Conservation (phyloP, 2,888 invertebrate genomes). For the Ametastegia equiseti region DNA sequence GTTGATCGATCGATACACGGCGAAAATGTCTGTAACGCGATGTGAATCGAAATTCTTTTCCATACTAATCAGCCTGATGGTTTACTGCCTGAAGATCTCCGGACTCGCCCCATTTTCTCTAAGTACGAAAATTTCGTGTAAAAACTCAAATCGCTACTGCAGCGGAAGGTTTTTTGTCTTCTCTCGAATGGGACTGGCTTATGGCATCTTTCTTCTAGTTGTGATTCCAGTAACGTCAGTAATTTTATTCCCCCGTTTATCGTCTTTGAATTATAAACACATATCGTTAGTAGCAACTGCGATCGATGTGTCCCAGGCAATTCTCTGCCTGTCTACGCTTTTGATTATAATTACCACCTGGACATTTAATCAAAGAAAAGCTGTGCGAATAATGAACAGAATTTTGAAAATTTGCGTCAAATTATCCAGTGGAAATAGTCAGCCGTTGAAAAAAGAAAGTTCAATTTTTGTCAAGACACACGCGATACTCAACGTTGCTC, state of each 20-base stretch:
- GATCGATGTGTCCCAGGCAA: background rate
- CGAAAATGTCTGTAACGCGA: background rate
- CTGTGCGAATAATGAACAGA: conserved; percentile 4
- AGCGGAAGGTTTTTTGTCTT: background rate
- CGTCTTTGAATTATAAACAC: background rate
- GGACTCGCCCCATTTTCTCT: background rate
- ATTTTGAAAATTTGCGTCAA: background rate
- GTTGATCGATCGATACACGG: background rate
- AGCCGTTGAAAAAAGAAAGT: background rate
- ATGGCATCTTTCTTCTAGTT: background rate
- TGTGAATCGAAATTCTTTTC: background rate
- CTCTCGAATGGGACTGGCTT: background rate
- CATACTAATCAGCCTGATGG: background rate
- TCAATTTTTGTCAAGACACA: background rate
- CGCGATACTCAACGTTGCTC: background rate
- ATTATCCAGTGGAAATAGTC: background rate
- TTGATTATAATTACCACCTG: background rate
- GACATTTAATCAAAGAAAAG: background rate
- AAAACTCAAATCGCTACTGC: background rate
- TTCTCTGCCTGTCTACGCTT: background rate
- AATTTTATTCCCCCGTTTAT: background rate
- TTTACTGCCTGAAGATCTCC: background rate
- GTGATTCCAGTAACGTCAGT: background rate
- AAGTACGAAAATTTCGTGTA: background rate
- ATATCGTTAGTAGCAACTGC: background rate